Percentiles rank a stretch among this genome's conserved stretches.
These are phyloP conservation scores for Prunella strophiata DNA, from an alignment of 2,797 vertebrate genomes.

Conservation along the genomic window DNA sequence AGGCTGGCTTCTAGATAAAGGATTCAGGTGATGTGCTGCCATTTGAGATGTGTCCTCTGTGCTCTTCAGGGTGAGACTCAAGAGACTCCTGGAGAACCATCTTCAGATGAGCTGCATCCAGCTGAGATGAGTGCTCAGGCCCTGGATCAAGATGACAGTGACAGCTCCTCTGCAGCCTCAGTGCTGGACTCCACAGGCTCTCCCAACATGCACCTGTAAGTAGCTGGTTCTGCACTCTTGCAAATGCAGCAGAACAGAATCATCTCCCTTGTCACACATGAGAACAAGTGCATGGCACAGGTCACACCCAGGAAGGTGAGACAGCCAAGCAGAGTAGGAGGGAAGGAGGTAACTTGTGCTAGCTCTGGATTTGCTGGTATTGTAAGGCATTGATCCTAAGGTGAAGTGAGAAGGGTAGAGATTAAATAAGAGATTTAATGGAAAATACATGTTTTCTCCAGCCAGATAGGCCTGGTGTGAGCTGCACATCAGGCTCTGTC, in stretches of 20 bases:
- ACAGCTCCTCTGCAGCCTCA: not conserved
- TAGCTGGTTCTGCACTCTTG: not conserved
- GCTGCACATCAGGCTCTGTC: not conserved
- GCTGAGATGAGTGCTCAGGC: not conserved
- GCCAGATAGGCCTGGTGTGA: not conserved
- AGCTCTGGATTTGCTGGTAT: not conserved
- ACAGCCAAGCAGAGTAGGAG: not conserved
- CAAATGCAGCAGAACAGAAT: not conserved
- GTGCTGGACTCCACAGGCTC: slow-evolving; percentile 40
- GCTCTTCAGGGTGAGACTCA: slow-evolving; percentile 29
- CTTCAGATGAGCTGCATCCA: slow-evolving; percentile 18
- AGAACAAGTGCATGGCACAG: not conserved
- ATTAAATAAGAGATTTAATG: not conserved
- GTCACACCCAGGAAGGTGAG: not conserved
- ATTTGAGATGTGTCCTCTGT: not conserved
- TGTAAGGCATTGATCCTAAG: not conserved
- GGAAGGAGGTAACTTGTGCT: not conserved
- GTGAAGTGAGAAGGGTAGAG: not conserved
- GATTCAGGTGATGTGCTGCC: not conserved
- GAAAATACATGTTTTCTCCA: not conserved
- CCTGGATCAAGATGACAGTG: not conserved
- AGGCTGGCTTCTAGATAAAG: not conserved
- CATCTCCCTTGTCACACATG: not conserved
- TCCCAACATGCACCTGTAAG: slow-evolving; percentile 65
- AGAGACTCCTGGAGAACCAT: slow-evolving; percentile 23